Evolutionary conservation across 2,888 invertebrate genomes (phyloP).

Genomic region (Dascillus cervinus): DNA sequence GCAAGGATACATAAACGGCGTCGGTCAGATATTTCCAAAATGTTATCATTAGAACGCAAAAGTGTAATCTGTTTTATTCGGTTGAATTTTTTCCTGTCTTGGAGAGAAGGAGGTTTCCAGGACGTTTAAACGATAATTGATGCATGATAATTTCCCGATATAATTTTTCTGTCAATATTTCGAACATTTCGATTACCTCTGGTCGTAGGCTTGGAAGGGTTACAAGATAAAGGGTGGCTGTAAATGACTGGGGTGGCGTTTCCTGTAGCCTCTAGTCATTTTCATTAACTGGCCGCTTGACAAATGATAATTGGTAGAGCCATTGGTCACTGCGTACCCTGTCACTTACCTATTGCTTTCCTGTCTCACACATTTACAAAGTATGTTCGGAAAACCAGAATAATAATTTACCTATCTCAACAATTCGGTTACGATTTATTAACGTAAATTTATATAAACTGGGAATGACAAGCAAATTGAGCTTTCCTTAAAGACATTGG

Average conservation of each 20-base stretch:
- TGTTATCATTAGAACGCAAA: too few species aligned
- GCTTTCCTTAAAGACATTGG: conserved; percentile 18
- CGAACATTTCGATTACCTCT: conserved; percentile 17
- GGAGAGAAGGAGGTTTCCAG: too few species aligned
- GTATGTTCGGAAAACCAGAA: conserved; percentile 31
- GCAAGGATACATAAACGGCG: conserved; percentile 24
- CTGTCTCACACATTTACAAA: conserved; percentile 36
- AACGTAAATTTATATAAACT: neutral
- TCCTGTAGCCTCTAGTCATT: conserved; percentile 41
- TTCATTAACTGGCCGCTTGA: conserved; percentile 45
- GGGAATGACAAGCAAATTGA: neutral
- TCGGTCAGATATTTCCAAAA: conserved; percentile 30
- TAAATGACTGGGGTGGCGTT: conserved; percentile 39
- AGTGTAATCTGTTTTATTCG: too few species aligned
- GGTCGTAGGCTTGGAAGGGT: conserved; percentile 35
- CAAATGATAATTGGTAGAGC: conserved; percentile 45
- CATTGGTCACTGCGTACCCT: conserved; percentile 42
- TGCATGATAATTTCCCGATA: too few species aligned
- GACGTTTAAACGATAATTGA: too few species aligned
- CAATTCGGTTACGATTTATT: neutral
- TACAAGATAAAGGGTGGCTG: conserved; percentile 41
- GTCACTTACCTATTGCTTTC: conserved; percentile 37
- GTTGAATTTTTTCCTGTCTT: too few species aligned
- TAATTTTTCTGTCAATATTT: too few species aligned
- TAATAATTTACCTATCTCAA: conserved; percentile 17